These are phyloP conservation scores for Archocentrus centrarchus DNA, from an alignment of 2,113 vertebrate genomes.

Conservation along the genomic window DNA sequence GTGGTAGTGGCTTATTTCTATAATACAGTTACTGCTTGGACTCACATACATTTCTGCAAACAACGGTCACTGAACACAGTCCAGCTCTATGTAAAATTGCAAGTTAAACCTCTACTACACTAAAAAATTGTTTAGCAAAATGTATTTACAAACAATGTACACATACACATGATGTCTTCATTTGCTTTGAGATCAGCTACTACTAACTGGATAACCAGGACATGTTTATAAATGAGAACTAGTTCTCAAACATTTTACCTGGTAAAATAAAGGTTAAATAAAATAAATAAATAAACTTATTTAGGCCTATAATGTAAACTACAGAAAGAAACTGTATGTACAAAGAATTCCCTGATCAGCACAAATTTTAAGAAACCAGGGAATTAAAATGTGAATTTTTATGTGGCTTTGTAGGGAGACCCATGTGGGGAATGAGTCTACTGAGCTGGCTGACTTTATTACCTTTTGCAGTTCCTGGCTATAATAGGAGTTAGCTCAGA, in stretches of 20 bases:
- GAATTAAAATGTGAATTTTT: neutral
- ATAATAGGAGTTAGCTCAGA: neutral
- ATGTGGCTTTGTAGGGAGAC: neutral
- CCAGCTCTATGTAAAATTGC: neutral
- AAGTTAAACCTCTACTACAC: neutral
- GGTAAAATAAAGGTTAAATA: no score
- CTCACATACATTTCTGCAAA: neutral
- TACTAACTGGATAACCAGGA: no score
- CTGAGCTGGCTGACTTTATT: neutral
- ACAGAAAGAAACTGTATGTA: neutral
- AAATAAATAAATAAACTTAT: no score
- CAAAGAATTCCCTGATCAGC: neutral
- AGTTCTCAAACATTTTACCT: no score
- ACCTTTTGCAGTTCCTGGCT: neutral
- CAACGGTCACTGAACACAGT: neutral
- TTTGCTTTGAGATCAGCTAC: no score
- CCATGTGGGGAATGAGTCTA: neutral
- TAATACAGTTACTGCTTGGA: fast-evolving
- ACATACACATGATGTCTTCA: no score
- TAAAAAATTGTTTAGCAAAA: no score
- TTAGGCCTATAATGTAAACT: no score
- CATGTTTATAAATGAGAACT: no score
- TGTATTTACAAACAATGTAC: no score
- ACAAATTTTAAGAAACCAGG: neutral
- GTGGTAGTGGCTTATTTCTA: neutral